These are phyloP conservation scores for Polydrusus tereticollis DNA, from an alignment of 2,888 invertebrate genomes.

Conservation along the genomic window DNA sequence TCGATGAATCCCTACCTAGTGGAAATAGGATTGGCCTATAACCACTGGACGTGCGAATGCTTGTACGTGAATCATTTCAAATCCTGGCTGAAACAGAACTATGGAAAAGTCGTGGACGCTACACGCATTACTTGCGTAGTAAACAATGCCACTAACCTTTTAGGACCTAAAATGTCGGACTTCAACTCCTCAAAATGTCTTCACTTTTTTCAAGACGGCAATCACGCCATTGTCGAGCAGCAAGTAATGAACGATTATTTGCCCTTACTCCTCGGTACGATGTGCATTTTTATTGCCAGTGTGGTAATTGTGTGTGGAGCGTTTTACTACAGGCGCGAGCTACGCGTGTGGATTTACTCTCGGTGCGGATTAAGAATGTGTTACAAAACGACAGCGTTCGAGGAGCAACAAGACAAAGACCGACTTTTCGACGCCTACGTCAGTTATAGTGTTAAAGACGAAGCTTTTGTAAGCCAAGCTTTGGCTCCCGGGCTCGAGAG, in stretches of 20 bases:
- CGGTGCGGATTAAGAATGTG: conserved; percentile 89
- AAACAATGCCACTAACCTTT: conserved; percentile 78
- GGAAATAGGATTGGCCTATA: conserved; percentile 86
- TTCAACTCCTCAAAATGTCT: conserved; percentile 83
- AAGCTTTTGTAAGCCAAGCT: conserved; percentile 90
- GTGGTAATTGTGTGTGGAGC: conserved; percentile 82
- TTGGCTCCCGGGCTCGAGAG: conserved; percentile 89
- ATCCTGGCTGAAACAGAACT: conserved; percentile 83
- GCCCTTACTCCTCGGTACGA: conserved; percentile 82
- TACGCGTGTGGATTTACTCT: conserved; percentile 88
- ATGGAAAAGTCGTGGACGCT: conserved; percentile 85
- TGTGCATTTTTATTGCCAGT: conserved; percentile 82
- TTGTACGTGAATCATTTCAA: conserved; percentile 84
- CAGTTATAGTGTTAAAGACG: conserved; percentile 94
- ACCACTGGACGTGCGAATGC: conserved; percentile 94
- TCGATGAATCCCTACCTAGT: conserved; percentile 86
- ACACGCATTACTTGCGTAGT: conserved; percentile 82
- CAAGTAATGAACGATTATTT: conserved; percentile 87
- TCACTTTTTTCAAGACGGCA: conserved; percentile 78
- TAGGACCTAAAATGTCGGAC: conserved; percentile 80
- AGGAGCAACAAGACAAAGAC: conserved; percentile 86
- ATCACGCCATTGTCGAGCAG: conserved; percentile 79
- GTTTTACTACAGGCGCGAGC: conserved; percentile 85
- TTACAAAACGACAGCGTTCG: conserved; percentile 84
- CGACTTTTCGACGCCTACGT: conserved; percentile 95